Evolutionary conservation across 2,888 invertebrate genomes (phyloP), one percentile per base, ranked within the genome.

Genomic region (Dasypogon diadema): DNA sequence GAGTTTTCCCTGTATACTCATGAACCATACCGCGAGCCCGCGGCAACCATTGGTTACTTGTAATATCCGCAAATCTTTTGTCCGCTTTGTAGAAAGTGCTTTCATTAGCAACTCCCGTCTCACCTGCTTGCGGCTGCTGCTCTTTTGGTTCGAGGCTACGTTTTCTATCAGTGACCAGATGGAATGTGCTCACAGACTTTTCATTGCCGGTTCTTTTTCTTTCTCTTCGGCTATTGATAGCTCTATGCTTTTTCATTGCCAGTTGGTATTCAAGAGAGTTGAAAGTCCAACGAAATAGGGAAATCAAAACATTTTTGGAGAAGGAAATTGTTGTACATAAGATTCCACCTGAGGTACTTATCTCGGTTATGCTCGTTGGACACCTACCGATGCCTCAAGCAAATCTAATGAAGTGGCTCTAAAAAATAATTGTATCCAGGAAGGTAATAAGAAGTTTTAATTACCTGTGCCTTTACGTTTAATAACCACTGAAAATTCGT

Each of bases 11-110:
- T 42, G 30, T 8, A 3, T 0, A 3, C 8, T 1, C 42, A 12
- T 42, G n/a, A 12, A 42, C 10, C 12, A 60, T 37, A 24, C n/a
- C 18, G 10, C 10, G 6, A n/a, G 4, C 60, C 4, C 60, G 37
- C 21, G 37, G 18, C n/a, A 60, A 60, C 37, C 21, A 12, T 37
- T 37, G n/a, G n/a, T 10, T 60, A 60, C 8, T 21, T 21, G 8
- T 5, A 14, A 26, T 58, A 30, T 18, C n/a, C 34, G 58, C 58
- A 16, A 34, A 30, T 60, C 60, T 60, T 60, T 60, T 60, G 37
- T 37, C 37, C 21, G 37, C 37, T 60, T 60, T 60, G 60, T 60
- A 60, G 60, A 60, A 60, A 60, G 60, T 60, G 37, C 42, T 60
- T 60, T 34, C 60, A 18, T 60, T 16, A 14, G 34, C 18, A 14